Percentiles rank a stretch among this genome's conserved stretches.
These are phyloP conservation scores for Cinara cedri DNA, from an alignment of 2,888 invertebrate species.

Conservation along the genomic window DNA sequence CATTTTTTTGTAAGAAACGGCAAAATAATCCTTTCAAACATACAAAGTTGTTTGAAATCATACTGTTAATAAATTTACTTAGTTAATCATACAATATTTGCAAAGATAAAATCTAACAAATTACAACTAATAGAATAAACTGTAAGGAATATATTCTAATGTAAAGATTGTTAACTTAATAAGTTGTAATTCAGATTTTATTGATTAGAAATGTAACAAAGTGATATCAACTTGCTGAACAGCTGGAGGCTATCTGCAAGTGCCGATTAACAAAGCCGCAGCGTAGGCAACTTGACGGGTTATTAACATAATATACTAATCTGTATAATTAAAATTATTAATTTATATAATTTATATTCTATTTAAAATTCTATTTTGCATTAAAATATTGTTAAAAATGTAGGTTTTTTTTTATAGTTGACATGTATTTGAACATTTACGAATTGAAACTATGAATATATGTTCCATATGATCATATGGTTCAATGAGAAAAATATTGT, in stretches of 20 bases:
- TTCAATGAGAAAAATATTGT: conserved; percentile 18
- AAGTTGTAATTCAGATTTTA: too few relatives aligned
- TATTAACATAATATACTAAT: neutral
- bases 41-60: neutral
- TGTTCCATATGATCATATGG: neutral
- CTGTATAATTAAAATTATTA: neutral
- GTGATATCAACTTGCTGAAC: neutral
- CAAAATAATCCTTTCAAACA: neutral
- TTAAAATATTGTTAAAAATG: neutral
- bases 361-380: neutral
- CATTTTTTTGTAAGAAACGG: neutral
- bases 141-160: too few relatives aligned
- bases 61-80: neutral
- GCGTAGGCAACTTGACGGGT: neutral
- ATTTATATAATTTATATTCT: neutral
- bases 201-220: neutral
- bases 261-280: neutral
- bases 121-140: neutral
- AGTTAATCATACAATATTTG: neutral
- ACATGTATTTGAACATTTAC: neutral
- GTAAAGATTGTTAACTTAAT: too few relatives aligned
- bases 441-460: neutral
- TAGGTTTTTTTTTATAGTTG: neutral
- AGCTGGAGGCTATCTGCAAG: neutral
- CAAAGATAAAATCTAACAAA: neutral